Conservation (phyloP, 2,113 vertebrate genomes). For the Bubalus kerabau region DNA sequence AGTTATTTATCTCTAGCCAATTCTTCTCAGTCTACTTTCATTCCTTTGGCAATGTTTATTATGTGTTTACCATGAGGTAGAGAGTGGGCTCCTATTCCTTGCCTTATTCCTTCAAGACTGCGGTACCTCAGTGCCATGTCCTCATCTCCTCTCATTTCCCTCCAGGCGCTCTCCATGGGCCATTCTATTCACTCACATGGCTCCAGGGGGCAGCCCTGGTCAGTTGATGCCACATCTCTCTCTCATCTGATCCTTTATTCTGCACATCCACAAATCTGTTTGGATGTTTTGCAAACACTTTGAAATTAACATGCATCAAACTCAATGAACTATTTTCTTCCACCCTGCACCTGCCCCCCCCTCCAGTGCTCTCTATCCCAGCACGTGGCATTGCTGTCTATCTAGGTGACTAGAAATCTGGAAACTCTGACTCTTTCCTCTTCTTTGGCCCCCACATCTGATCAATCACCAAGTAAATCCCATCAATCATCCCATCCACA, state of each 20-base stretch:
- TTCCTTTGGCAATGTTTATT: neutral
- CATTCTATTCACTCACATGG: neutral
- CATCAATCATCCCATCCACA: neutral
- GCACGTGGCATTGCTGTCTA: neutral
- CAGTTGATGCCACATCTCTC: neutral
- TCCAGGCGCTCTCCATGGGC: neutral
- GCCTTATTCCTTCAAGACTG: neutral
- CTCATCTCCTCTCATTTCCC: neutral
- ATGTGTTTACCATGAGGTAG: neutral
- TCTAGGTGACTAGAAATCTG: neutral
- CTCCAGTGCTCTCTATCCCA: neutral
- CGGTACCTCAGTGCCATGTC: neutral
- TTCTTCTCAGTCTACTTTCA: conserved; percentile 29
- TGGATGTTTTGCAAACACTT: conserved; percentile 12
- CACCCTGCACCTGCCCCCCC: neutral
- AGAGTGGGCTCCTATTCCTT: neutral
- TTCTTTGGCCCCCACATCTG: neutral
- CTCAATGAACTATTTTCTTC: neutral
- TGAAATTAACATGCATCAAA: neutral
- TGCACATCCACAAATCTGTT: neutral
- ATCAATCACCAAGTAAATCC: neutral
- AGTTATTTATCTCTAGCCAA: neutral
- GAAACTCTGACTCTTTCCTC: neutral
- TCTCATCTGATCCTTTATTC: neutral
- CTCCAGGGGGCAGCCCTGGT: neutral